A percentile compares a stretch with the other conserved stretches of the same genome.
These are phyloP conservation scores for Bufotes viridis DNA, from an alignment of 2,797 vertebrate genomes.

Conservation along the genomic window DNA sequence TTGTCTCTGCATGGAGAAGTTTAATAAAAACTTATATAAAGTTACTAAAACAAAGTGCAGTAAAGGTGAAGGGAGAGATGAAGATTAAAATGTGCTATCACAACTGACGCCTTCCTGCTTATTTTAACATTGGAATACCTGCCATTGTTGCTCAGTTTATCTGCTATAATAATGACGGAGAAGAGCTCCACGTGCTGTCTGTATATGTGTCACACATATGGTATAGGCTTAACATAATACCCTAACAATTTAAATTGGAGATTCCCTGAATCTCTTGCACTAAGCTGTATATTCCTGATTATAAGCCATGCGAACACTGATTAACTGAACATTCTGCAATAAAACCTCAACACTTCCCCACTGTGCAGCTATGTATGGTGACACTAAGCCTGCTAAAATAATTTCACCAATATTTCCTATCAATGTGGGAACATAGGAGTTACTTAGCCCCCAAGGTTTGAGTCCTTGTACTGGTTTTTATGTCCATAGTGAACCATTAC, in stretches of 20 bases:
- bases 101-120: neutral
- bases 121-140: neutral
- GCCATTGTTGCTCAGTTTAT: neutral
- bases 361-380: neutral
- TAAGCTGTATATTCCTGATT: neutral
- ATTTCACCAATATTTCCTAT: neutral
- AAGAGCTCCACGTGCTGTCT: neutral
- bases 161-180: neutral
- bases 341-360: neutral
- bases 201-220: conserved; percentile 11
- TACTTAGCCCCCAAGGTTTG: neutral
- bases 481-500: too few relatives aligned
- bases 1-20: conserved; percentile 38
- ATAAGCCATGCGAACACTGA: neutral
- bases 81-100: conserved; percentile 2
- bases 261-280: neutral
- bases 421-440: neutral
- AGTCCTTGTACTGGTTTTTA: too few relatives aligned
- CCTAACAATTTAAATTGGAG: neutral
- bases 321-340: neutral
- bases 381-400: neutral
- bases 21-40: conserved; percentile 39
- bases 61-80: neutral
- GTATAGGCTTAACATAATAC: neutral
- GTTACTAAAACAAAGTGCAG: neutral